phyloP scores from a whole-genome alignment of 2,113 vertebrate genomes.

The Buteo buteo region DNA sequence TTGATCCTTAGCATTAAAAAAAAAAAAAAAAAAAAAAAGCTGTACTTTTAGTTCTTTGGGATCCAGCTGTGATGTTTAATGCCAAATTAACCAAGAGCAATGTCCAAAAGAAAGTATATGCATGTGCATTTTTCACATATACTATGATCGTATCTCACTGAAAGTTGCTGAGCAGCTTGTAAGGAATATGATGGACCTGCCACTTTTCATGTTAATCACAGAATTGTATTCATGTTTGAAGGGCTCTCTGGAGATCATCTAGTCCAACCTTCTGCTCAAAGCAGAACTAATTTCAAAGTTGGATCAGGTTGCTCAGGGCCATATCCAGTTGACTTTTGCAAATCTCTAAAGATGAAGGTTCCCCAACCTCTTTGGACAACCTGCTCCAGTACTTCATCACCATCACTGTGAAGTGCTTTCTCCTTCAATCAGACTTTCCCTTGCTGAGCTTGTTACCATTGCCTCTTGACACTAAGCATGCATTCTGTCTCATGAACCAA shows the following conservation, averaged over 20 bases:
- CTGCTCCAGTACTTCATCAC: background rate
- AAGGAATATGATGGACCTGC: background rate
- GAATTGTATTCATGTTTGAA: background rate
- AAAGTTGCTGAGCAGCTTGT: background rate
- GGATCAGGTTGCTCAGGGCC: background rate
- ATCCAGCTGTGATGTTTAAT: background rate
- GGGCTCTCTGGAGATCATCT: background rate
- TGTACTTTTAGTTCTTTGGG: background rate
- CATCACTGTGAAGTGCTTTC: background rate
- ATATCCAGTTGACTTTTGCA: background rate
- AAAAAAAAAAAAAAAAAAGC: background rate
- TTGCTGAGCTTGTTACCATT: background rate
- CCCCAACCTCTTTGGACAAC: background rate
- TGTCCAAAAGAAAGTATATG: background rate
- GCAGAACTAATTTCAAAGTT: background rate
- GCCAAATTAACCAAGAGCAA: background rate
- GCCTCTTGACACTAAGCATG: background rate
- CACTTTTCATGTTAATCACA: background rate
- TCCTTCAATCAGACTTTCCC: background rate
- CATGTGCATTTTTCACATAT: background rate
- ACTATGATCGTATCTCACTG: background rate
- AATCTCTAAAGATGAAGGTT: background rate
- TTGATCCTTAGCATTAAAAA: background rate
- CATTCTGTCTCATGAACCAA: background rate
- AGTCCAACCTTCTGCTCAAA: background rate